phyloP scores from a whole-genome alignment of 1,140 invertebrate genomes.

The Lethocerus indicus region DNA sequence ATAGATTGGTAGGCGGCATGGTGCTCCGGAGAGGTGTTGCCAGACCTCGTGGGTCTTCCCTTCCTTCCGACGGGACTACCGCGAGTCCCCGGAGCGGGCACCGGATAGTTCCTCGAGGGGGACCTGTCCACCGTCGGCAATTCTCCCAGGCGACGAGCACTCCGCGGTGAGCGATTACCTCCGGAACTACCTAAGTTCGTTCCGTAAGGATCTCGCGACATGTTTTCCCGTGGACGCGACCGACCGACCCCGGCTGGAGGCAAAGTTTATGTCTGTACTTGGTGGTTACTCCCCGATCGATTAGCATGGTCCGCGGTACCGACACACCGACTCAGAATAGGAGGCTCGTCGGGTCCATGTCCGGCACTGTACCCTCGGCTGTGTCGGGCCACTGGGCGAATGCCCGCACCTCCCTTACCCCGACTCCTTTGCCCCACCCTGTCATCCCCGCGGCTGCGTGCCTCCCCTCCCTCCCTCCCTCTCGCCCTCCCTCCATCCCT shows the following conservation, averaged over 20 bases:
- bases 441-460: conserved; percentile 4
- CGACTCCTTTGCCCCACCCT: conserved; percentile 4
- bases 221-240: conserved; percentile 17
- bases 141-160: conserved; percentile 41
- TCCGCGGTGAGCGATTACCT: conserved; percentile 40
- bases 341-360: too few species aligned
- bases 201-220: conserved; percentile 57
- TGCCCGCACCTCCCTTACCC: conserved; percentile 3
- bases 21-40: conserved; percentile 39
- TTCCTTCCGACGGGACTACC: conserved; percentile 38
- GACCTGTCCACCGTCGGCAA: conserved; percentile 72
- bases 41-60: conserved; percentile 28
- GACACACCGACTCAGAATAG: too few species aligned
- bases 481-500: neutral
- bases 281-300: neutral
- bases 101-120: conserved; percentile 52
- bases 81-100: conserved; percentile 28
- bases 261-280: conserved; percentile 1
- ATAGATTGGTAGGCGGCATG: conserved; percentile 25
- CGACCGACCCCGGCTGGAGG: neutral
- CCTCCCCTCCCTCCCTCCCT: conserved; percentile 2
- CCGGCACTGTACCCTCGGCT: too few species aligned
- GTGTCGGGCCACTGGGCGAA: conserved; percentile 1
- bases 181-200: conserved; percentile 29
- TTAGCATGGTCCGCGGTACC: conserved; percentile 7